Evolutionary conservation across 2,113 vertebrate genomes (phyloP).

Genomic region (Lagenorhynchus albirostris): DNA sequence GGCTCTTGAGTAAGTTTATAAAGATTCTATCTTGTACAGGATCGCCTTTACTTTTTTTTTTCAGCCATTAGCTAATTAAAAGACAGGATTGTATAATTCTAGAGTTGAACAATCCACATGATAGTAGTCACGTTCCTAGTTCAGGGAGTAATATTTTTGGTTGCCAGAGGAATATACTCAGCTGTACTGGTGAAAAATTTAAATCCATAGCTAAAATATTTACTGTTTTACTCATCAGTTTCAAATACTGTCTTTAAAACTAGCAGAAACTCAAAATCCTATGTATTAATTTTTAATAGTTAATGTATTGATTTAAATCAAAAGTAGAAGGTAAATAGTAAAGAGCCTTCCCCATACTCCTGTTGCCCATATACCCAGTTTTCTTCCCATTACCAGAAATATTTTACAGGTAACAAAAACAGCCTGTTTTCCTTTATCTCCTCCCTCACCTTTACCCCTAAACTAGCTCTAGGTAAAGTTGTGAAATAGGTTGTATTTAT

Average conservation of each 20-base stretch:
- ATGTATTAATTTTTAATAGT: background rate
- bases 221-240: background rate
- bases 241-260: background rate
- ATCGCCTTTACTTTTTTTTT: background rate
- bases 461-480: background rate
- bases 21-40: background rate
- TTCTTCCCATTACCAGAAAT: background rate
- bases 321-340: background rate
- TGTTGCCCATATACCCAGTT: background rate
- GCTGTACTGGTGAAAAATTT: background rate
- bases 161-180: background rate
- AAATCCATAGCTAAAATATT: background rate
- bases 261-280: background rate
- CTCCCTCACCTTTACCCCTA: background rate
- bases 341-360: background rate
- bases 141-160: background rate
- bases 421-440: background rate
- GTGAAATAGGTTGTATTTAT: constrained; percentile 13
- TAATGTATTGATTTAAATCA: background rate
- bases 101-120: background rate
- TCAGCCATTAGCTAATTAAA: background rate
- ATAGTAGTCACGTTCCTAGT: background rate
- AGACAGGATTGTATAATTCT: background rate
- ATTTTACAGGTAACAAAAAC: background rate
- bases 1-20: background rate